Conservation (phyloP, 2,888 invertebrate genomes). For the Smittia aterrima region DNA sequence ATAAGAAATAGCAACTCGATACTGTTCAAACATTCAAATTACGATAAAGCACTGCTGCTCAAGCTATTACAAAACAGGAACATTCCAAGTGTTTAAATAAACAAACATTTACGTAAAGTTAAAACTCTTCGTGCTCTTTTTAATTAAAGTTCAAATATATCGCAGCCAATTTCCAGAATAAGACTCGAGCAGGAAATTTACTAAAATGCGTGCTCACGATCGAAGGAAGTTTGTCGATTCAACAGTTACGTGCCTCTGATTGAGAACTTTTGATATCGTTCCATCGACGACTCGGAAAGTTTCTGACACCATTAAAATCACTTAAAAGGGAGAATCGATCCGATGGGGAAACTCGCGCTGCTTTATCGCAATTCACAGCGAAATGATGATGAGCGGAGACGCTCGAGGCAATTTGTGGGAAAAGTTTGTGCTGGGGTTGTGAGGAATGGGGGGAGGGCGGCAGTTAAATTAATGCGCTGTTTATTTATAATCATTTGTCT, state of each 20-base stretch:
- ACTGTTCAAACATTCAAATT: not conserved
- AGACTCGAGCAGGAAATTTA: not conserved
- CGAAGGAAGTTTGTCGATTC: not conserved
- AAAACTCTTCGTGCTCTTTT: not conserved
- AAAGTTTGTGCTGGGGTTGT: not conserved
- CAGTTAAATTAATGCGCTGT: conserved; percentile 21
- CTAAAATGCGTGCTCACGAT: not conserved
- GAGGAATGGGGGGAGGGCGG: not conserved
- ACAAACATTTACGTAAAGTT: not conserved
- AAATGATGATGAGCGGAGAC: not conserved
- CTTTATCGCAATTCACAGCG: not conserved
- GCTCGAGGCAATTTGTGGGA: not conserved
- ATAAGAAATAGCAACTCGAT: not conserved
- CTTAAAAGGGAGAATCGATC: conserved; percentile 23
- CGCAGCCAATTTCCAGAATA: not conserved
- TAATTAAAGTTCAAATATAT: conserved; percentile 5
- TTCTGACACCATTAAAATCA: conserved; percentile 33
- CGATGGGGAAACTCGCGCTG: not conserved
- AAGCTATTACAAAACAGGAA: not conserved
- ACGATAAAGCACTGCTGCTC: not conserved
- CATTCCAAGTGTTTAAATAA: not conserved
- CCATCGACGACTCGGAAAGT: not conserved
- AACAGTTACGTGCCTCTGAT: conserved; percentile 29
- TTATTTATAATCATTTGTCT: conserved; percentile 20
- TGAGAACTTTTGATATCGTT: conserved; percentile 21